Conservation (phyloP, 2,797 vertebrate genomes). For the Eidolon dupreanum region DNA sequence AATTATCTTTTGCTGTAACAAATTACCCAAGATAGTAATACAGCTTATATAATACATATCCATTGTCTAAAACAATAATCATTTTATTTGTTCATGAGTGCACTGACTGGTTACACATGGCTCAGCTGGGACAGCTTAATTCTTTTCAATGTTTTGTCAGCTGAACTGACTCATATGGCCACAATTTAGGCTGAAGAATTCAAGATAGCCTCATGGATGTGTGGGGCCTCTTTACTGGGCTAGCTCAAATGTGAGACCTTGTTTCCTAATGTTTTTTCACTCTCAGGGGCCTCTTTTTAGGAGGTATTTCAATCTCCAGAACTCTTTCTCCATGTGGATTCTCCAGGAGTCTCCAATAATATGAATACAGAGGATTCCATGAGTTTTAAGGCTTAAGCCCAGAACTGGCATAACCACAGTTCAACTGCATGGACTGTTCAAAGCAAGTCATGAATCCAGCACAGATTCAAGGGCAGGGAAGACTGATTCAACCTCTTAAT, state of each 20-base stretch:
- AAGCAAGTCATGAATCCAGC: neutral
- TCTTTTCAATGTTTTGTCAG: neutral
- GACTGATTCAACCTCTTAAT: neutral
- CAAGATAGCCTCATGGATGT: neutral
- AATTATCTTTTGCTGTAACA: neutral
- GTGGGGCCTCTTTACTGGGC: neutral
- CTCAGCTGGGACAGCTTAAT: neutral
- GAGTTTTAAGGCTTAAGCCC: neutral
- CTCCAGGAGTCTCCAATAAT: neutral
- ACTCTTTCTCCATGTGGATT: neutral
- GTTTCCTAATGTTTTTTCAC: neutral
- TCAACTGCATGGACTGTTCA: neutral
- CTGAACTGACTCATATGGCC: neutral
- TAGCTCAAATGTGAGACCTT: neutral
- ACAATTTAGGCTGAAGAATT: neutral
- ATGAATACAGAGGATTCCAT: neutral
- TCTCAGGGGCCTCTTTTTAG: neutral
- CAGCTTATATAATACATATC: neutral
- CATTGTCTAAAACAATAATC: neutral
- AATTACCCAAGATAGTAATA: neutral
- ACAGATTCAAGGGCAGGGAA: neutral
- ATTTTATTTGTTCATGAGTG: neutral
- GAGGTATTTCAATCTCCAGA: neutral
- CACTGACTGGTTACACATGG: neutral
- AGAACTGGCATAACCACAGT: neutral